These are phyloP conservation scores for Megaptera novaeangliae DNA, from an alignment of 2,113 vertebrate species.

Conservation along the genomic window DNA sequence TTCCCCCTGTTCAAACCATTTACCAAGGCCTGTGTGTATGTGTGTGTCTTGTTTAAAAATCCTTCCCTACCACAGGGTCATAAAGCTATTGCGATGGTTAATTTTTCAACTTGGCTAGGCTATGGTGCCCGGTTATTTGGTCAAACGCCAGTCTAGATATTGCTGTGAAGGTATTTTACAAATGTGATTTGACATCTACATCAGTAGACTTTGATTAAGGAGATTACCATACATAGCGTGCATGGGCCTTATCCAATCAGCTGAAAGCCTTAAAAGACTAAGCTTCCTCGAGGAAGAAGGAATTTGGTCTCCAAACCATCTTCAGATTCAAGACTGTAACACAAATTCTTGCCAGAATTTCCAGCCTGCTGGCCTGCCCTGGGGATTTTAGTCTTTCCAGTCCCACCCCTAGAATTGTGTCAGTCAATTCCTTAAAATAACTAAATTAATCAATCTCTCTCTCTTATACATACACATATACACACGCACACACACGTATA, in stretches of 20 bases:
- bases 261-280: not conserved
- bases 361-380: not conserved
- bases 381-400: not conserved
- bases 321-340: not conserved
- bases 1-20: not conserved
- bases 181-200: not conserved
- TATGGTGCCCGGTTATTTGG: not conserved
- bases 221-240: not conserved
- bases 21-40: not conserved
- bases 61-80: not conserved
- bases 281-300: not conserved
- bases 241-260: not conserved
- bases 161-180: not conserved
- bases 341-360: slow-evolving; percentile 13
- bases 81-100: not conserved
- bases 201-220: not conserved
- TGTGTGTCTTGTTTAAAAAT: not conserved
- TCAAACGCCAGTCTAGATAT: not conserved
- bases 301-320: slow-evolving; percentile 6
- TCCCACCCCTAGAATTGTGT: not conserved
- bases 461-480: not conserved
- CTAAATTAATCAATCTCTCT: not conserved
- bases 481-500: not conserved
- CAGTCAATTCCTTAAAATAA: slow-evolving; percentile 3
- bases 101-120: not conserved